These are phyloP conservation scores for Macrotus californicus DNA, from an alignment of 2,113 vertebrate species.

Conservation along the genomic window DNA sequence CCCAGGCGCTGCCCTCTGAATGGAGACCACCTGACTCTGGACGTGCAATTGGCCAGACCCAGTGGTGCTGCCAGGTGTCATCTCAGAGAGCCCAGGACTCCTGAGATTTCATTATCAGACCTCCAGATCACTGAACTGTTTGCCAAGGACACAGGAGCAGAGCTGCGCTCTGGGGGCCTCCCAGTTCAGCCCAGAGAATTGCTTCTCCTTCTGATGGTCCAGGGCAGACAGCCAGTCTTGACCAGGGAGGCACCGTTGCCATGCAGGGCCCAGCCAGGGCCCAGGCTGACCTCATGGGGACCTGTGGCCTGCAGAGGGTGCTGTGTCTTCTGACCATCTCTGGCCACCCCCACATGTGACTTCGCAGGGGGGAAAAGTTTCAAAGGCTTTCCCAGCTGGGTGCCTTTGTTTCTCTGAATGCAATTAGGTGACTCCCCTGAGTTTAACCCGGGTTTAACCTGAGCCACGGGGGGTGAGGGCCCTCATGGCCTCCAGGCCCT, in stretches of 20 bases:
- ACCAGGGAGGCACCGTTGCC: not conserved
- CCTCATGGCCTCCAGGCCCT: not conserved
- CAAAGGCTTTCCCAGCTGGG: not conserved
- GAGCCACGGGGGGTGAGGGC: not conserved
- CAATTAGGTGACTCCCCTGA: not conserved
- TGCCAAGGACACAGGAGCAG: not conserved
- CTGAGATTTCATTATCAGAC: not conserved
- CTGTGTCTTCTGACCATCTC: not conserved
- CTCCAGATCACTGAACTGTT: not conserved
- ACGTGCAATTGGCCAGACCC: not conserved
- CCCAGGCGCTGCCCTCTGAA: not conserved
- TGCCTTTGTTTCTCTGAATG: not conserved
- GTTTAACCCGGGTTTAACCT: not conserved
- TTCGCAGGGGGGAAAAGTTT: not conserved
- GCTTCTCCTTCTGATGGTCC: not conserved
- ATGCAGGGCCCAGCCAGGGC: accelerated
- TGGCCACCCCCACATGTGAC: accelerated
- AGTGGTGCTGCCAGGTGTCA: not conserved
- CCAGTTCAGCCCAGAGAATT: not conserved
- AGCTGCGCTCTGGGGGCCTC: not conserved
- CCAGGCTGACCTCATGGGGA: accelerated
- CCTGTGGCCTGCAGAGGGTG: not conserved
- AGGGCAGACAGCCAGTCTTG: not conserved
- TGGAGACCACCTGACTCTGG: not conserved
- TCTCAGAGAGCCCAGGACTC: not conserved